Conservation (phyloP, 2,113 vertebrate genomes). For the Myocastor coypus region DNA sequence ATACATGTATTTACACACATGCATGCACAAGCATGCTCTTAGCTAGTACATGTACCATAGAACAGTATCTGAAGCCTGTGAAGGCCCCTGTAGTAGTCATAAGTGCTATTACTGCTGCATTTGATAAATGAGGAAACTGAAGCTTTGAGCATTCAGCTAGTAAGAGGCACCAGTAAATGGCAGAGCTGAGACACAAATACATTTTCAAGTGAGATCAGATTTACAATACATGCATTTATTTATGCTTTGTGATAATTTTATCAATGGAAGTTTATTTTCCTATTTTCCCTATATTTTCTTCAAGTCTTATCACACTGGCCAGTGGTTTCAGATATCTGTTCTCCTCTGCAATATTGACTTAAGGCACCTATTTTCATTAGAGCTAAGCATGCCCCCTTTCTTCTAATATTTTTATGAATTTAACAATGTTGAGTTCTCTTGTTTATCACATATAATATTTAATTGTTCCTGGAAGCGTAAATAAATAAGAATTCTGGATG, state of each 20-base stretch:
- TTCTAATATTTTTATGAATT: background rate
- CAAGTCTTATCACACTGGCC: background rate
- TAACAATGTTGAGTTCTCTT: background rate
- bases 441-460: background rate
- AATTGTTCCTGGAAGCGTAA: slow-evolving; percentile 1
- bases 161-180: background rate
- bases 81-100: background rate
- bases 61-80: background rate
- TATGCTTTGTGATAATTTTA: background rate
- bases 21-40: background rate
- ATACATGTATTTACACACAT: background rate
- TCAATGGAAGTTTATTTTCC: background rate
- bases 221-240: background rate
- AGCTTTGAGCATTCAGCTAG: background rate
- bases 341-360: background rate
- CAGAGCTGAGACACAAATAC: background rate
- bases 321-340: background rate
- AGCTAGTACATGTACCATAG: background rate
- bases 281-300: background rate
- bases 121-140: background rate
- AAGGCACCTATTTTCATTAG: background rate
- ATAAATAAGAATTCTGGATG: background rate
- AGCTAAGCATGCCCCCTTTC: background rate
- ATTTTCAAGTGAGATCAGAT: background rate
- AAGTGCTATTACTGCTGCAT: background rate